These are phyloP conservation scores for Apotomis turbidana DNA, from an alignment of 2,888 invertebrate genomes.

Conservation along the genomic window DNA sequence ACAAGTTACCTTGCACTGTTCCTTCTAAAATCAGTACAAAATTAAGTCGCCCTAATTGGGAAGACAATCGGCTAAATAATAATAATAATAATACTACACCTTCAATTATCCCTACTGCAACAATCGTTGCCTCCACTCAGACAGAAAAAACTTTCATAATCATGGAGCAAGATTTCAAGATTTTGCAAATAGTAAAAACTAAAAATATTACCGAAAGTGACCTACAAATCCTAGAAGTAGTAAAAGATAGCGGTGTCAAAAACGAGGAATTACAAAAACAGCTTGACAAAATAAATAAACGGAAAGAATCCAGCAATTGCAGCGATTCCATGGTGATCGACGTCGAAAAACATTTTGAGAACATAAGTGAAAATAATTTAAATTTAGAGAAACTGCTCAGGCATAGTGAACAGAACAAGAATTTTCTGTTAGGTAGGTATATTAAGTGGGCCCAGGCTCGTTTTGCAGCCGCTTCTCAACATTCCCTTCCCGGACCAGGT, in stretches of 20 bases:
- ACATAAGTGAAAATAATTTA: not conserved
- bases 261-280: not conserved
- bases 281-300: not conserved
- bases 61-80: too few relatives aligned
- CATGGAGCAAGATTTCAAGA: not conserved
- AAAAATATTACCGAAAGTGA: not conserved
- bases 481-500: not conserved
- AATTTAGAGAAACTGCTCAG: not conserved
- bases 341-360: not conserved
- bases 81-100: too few relatives aligned
- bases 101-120: not conserved
- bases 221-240: slow-evolving; percentile 1
- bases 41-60: too few relatives aligned
- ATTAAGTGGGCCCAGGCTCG: not conserved
- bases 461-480: not conserved
- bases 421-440: not conserved
- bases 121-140: not conserved
- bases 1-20: too few relatives aligned
- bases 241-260: slow-evolving; percentile 9
- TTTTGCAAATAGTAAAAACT: not conserved
- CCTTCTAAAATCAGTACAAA: too few relatives aligned
- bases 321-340: not conserved
- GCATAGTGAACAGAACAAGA: not conserved
- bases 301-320: not conserved
- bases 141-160: slow-evolving; percentile 13